Conservation (phyloP, 1,140 invertebrate genomes). For the Aleiodes sp. region DNA sequence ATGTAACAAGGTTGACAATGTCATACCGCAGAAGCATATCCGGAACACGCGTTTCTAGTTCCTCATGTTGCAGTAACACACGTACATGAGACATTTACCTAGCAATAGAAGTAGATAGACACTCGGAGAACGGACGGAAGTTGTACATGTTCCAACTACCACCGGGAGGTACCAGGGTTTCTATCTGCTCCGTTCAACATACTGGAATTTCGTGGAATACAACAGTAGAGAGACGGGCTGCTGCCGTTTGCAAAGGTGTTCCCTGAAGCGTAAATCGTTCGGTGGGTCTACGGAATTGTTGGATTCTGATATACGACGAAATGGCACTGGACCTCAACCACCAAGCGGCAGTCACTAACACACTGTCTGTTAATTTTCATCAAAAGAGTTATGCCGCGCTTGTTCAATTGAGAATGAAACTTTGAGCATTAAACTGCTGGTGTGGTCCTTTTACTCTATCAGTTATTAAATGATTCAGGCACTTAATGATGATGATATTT, state of each 20-base stretch:
- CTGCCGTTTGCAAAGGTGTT: neutral
- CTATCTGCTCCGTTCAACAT: neutral
- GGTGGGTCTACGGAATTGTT: neutral
- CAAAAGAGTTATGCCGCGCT: too few species aligned
- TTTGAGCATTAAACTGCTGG: too few species aligned
- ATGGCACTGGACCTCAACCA: neutral
- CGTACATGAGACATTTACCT: slow-evolving; percentile 22
- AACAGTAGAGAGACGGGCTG: neutral
- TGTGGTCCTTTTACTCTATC: too few species aligned
- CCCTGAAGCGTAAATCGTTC: neutral
- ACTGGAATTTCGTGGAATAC: slow-evolving; percentile 2
- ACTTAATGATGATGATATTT: too few species aligned
- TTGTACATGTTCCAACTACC: slow-evolving; percentile 21
- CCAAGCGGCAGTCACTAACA: too few species aligned
- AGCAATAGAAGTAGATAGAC: slow-evolving; percentile 23
- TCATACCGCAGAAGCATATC: slow-evolving; percentile 18
- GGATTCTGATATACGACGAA: slow-evolving; percentile 1
- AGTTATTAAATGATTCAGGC: too few species aligned
- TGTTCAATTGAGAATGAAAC: too few species aligned
- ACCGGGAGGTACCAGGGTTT: neutral
- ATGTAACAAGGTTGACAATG: slow-evolving; percentile 21
- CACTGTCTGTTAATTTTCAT: too few species aligned
- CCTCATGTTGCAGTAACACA: slow-evolving; percentile 1
- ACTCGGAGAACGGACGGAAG: slow-evolving; percentile 28
- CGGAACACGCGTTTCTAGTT: slow-evolving; percentile 8